These are phyloP conservation scores for Steinernema hermaphroditum DNA, from an alignment of 2,888 invertebrate genomes.

Conservation along the genomic window DNA sequence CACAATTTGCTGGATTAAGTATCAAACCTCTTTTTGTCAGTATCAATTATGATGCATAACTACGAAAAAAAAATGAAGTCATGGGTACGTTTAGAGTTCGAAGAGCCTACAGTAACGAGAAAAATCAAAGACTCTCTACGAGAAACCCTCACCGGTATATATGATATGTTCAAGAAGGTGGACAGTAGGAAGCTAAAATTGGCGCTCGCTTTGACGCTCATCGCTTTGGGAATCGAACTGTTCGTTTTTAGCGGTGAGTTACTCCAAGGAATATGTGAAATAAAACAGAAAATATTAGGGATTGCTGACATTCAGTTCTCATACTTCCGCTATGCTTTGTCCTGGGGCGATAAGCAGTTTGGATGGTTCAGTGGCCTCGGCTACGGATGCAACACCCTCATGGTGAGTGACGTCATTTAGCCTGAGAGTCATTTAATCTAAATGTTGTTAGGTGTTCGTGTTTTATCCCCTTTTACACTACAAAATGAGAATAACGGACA, in stretches of 20 bases:
- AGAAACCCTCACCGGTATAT: neutral
- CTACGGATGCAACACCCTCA: constrained; percentile 53
- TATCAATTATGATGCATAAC: neutral
- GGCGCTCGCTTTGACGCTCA: constrained; percentile 43
- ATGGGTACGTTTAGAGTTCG: constrained; percentile 40
- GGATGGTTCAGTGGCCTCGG: constrained; percentile 61
- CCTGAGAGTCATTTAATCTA: too few species aligned
- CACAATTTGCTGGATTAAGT: too few species aligned
- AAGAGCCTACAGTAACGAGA: constrained; percentile 32
- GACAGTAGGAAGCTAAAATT: neutral
- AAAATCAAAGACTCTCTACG: constrained; percentile 7
- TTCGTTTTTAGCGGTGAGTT: constrained; percentile 45
- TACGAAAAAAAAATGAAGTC: constrained; percentile 19
- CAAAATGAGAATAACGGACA: constrained; percentile 58
- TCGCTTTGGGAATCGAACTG: constrained; percentile 56
- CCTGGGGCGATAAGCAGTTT: constrained; percentile 61
- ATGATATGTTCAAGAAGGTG: constrained; percentile 1
- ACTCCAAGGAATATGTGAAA: neutral
- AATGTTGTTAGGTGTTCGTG: constrained; percentile 47
- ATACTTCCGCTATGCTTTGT: constrained; percentile 55
- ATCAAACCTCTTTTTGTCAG: too few species aligned
- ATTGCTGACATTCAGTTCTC: constrained; percentile 59
- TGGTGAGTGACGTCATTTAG: constrained; percentile 45
- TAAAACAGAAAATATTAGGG: constrained; percentile 34
- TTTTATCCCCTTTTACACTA: constrained; percentile 56